Percentiles rank a stretch among this genome's conserved stretches.
Evolutionary conservation across 2,113 vertebrate genomes (phyloP).

Genomic region (Sylvilagus bachmani): DNA sequence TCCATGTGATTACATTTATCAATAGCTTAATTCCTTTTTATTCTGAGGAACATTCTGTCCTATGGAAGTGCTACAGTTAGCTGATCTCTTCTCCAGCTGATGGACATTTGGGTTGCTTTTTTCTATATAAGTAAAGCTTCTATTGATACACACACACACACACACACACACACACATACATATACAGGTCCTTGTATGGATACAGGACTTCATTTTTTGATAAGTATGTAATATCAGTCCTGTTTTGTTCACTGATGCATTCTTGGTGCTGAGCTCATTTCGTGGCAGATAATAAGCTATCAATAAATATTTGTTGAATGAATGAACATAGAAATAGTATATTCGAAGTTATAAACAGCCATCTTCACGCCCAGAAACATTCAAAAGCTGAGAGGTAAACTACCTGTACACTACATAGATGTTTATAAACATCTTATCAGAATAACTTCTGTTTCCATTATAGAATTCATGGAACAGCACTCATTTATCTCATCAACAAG

Average conservation of each 20-base stretch:
- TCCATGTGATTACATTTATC: neutral
- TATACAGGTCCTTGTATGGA: neutral
- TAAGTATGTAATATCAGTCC: neutral
- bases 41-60: neutral
- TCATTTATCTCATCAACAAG: constrained; percentile 68
- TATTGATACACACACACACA: neutral
- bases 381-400: constrained; percentile 50
- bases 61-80: neutral
- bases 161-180: neutral
- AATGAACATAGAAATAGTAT: constrained; percentile 54
- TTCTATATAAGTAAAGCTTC: neutral
- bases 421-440: constrained; percentile 65
- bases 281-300: constrained; percentile 24
- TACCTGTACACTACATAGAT: neutral
- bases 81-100: neutral
- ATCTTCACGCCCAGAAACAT: constrained; percentile 42
- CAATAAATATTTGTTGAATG: constrained; percentile 55
- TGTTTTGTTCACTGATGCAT: neutral
- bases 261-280: constrained; percentile 8
- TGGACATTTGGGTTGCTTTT: constrained; percentile 29
- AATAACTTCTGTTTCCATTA: constrained; percentile 67
- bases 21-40: neutral
- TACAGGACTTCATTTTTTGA: constrained; percentile 35
- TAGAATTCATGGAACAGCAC: constrained; percentile 65
- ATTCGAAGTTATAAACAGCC: constrained; percentile 49